Percentiles rank a stretch among this genome's conserved stretches.
Conservation (phyloP, 2,888 invertebrate species). For the Emmelina monodactyla region DNA sequence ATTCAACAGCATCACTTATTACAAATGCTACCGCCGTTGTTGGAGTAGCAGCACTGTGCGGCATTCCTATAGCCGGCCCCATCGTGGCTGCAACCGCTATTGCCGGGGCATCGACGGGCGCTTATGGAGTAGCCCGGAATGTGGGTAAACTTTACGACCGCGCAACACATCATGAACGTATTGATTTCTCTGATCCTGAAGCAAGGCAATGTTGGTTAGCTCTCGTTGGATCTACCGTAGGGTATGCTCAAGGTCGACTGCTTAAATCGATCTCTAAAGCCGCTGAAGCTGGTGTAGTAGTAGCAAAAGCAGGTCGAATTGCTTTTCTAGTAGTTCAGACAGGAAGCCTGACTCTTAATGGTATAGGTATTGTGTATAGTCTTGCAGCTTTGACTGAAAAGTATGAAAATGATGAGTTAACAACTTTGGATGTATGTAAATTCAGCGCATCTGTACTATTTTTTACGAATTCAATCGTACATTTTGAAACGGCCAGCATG, state of each 20-base stretch:
- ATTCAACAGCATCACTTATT: conserved; percentile 3
- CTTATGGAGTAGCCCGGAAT: conserved; percentile 6
- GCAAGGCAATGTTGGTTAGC: conserved; percentile 9
- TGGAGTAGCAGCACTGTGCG: conserved; percentile 4
- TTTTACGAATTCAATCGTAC: no score
- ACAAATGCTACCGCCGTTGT: conserved; percentile 4
- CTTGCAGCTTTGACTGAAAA: no score
- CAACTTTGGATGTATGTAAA: no score
- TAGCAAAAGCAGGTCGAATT: no score
- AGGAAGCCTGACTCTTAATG: no score
- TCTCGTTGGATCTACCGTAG: conserved; percentile 7
- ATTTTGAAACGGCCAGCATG: no score
- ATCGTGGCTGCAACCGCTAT: conserved; percentile 7
- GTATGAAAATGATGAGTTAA: no score
- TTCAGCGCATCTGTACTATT: no score
- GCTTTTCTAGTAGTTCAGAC: no score
- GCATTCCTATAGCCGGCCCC: conserved; percentile 7
- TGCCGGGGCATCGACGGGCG: conserved; percentile 7
- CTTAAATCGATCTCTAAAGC: no score
- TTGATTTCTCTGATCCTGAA: conserved; percentile 6
- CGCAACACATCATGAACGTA: conserved; percentile 7
- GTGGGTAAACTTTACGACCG: conserved; percentile 5
- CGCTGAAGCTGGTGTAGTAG: no score
- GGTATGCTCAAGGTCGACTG: conserved; percentile 8
- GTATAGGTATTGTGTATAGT: no score